These are phyloP conservation scores for Oncorhynchus gorbuscha DNA, from an alignment of 2,113 vertebrate genomes.

Conservation along the genomic window DNA sequence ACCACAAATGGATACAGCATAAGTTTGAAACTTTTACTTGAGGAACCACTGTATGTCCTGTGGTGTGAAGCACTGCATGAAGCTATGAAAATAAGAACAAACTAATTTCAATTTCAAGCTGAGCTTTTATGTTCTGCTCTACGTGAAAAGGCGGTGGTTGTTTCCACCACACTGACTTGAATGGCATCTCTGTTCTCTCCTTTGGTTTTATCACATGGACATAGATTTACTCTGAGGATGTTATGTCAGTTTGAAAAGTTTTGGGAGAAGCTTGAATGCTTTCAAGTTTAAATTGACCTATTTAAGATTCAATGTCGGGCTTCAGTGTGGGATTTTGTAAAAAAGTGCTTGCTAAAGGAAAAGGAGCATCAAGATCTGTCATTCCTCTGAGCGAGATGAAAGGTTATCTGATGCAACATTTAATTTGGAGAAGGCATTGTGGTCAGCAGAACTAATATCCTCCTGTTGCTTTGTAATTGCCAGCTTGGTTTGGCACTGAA, in stretches of 20 bases:
- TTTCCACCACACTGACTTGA: too few relatives aligned
- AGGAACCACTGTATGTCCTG: too few relatives aligned
- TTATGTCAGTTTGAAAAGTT: conserved; percentile 18
- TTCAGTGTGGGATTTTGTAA: conserved; percentile 9
- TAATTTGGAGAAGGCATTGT: conserved; percentile 13
- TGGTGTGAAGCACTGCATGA: too few relatives aligned
- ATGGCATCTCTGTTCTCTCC: too few relatives aligned
- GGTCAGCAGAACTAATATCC: conserved; percentile 31
- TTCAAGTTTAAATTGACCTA: conserved; percentile 36
- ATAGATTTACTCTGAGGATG: too few relatives aligned
- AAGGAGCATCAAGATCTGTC: conserved; percentile 30
- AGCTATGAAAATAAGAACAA: neutral
- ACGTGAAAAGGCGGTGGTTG: too few relatives aligned
- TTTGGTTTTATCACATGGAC: too few relatives aligned
- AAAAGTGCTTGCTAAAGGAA: conserved; percentile 21
- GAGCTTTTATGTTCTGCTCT: too few relatives aligned
- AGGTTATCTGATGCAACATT: conserved; percentile 22
- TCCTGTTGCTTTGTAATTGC: neutral
- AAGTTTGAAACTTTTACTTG: too few relatives aligned
- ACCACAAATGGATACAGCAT: too few relatives aligned
- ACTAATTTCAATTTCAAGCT: too few relatives aligned
- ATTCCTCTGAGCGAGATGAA: conserved; percentile 31
- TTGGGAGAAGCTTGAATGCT: conserved; percentile 15
- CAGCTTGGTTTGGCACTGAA: neutral
- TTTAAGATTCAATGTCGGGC: conserved; percentile 18